Conservation (phyloP, 2,113 vertebrate genomes). For the Crotalus helleri region DNA sequence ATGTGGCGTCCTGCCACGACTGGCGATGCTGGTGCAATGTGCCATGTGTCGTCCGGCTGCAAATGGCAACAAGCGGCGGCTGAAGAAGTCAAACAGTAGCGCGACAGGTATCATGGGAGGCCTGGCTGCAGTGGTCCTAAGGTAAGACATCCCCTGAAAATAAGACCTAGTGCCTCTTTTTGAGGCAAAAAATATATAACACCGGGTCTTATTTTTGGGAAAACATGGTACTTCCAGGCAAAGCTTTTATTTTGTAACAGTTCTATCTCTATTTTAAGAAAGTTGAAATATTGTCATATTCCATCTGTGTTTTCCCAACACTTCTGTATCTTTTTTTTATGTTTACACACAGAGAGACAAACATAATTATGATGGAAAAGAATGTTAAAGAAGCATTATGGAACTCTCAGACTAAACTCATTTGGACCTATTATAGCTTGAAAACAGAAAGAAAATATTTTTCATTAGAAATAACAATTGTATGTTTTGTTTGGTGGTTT, state of each 20-base stretch:
- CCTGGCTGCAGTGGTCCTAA: too few relatives aligned
- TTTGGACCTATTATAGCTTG: neutral
- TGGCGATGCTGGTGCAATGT: too few relatives aligned
- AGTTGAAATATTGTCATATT: neutral
- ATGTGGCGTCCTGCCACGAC: too few relatives aligned
- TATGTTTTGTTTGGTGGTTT: neutral
- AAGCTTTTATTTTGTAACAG: neutral
- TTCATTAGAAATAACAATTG: neutral
- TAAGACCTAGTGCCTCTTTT: too few relatives aligned
- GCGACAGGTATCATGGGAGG: too few relatives aligned
- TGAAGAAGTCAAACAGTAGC: too few relatives aligned
- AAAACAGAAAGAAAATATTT: neutral
- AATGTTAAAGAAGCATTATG: neutral
- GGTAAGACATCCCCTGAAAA: too few relatives aligned
- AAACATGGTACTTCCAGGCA: neutral
- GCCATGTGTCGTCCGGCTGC: too few relatives aligned
- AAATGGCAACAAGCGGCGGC: too few relatives aligned
- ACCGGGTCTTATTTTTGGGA: too few relatives aligned
- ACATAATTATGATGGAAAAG: neutral
- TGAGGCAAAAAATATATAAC: too few relatives aligned
- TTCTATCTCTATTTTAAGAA: neutral
- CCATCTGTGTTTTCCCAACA: neutral
- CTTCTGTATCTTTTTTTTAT: neutral
- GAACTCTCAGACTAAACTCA: too few relatives aligned
- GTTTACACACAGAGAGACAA: neutral